Evolutionary conservation across 2,888 invertebrate genomes (phyloP).

Genomic region (Gymnosoma rotundatum): DNA sequence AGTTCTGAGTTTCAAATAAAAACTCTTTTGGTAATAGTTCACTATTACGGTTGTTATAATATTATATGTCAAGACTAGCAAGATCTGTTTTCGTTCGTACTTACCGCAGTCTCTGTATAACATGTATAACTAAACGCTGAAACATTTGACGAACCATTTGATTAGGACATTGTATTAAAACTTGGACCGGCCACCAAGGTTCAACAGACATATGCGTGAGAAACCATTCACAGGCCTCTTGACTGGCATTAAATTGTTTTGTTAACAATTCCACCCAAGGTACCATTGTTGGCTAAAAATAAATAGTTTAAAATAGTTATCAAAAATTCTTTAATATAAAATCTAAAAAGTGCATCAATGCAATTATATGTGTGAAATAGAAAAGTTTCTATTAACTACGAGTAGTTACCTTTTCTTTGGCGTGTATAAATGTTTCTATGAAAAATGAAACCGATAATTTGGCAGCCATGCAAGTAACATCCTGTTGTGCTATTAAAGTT

Average conservation of each 20-base stretch:
- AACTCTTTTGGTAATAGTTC: no score
- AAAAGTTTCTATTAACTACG: slow-evolving; percentile 6
- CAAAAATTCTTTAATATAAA: background rate
- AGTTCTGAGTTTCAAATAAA: no score
- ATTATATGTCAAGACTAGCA: no score
- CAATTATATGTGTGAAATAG: background rate
- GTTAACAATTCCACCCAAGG: slow-evolving; percentile 98
- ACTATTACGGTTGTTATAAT: no score
- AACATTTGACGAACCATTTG: slow-evolving; percentile 99
- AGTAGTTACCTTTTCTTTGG: slow-evolving; percentile 92
- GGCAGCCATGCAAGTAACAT: slow-evolving; percentile 92
- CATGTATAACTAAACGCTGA: slow-evolving; percentile 96
- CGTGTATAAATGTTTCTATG: slow-evolving; percentile 97
- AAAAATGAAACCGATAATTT: slow-evolving; percentile 96
- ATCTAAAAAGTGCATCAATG: background rate
- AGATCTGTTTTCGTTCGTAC: background rate
- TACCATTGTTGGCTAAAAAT: slow-evolving; percentile 93
- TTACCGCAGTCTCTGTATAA: slow-evolving; percentile 93
- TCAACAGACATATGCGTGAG: slow-evolving; percentile 95
- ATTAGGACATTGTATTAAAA: slow-evolving; percentile 97
- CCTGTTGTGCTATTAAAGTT: slow-evolving; percentile 90
- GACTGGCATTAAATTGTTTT: slow-evolving; percentile 96
- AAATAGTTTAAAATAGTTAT: background rate
- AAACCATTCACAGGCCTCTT: slow-evolving; percentile 95
- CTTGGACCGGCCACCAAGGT: slow-evolving; percentile 98